Conservation (phyloP, 2,797 vertebrate genomes). For the Leuciscus waleckii region DNA sequence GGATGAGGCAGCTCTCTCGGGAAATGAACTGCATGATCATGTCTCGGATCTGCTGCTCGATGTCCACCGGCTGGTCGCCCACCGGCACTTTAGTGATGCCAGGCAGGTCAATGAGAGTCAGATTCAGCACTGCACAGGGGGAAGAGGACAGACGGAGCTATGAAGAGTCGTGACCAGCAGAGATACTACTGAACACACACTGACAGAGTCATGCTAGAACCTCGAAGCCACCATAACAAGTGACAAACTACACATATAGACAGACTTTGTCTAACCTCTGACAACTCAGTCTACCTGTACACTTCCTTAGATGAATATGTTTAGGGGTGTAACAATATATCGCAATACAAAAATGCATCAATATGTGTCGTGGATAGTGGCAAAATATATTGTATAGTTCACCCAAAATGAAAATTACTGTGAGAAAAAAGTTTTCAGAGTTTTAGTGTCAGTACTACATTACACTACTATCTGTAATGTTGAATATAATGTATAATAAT, state of each 20-base stretch:
- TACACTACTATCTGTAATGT: too few species aligned
- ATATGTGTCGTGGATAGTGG: too few species aligned
- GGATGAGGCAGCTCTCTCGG: constrained; percentile 92
- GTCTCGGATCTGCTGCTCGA: constrained; percentile 94
- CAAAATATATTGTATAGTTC: too few species aligned
- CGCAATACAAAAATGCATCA: too few species aligned
- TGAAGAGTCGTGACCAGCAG: not conserved
- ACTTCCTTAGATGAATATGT: too few species aligned
- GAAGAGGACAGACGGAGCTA: not conserved
- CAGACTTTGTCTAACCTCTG: not conserved
- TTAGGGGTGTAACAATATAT: too few species aligned
- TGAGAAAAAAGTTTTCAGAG: too few species aligned
- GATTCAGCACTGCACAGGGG: constrained; percentile 84
- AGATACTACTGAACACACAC: not conserved
- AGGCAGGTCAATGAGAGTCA: constrained; percentile 96
- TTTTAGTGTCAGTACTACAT: too few species aligned
- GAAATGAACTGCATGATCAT: constrained; percentile 97
- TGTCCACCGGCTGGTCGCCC: constrained; percentile 93
- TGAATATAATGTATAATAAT: too few species aligned
- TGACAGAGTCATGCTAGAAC: not conserved
- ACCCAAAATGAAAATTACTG: too few species aligned
- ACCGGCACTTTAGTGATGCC: constrained; percentile 98
- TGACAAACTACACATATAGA: too few species aligned
- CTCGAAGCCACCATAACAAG: too few species aligned
- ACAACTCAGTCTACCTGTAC: not conserved